A percentile compares a stretch with the other conserved stretches of the same genome.
Evolutionary conservation across 2,797 vertebrate species (phyloP).

Genomic region (Coendou prehensilis): DNA sequence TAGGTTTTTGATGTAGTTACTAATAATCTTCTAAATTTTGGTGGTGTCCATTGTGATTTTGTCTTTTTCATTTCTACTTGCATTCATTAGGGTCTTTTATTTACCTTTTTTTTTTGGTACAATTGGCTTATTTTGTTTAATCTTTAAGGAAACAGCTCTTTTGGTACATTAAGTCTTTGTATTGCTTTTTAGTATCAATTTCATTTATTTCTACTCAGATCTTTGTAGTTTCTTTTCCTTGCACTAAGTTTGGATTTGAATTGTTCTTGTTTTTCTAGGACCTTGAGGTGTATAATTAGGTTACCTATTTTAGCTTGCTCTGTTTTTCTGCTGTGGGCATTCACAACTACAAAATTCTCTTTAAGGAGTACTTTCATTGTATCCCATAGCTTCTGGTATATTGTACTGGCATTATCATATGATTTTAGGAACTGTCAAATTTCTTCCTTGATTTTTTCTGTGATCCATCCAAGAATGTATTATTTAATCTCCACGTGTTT

Average conservation of each 20-base stretch:
- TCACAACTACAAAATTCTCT: background rate
- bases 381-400: background rate
- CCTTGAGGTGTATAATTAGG: background rate
- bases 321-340: background rate
- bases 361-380: background rate
- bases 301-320: background rate
- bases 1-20: background rate
- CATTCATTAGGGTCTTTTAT: background rate
- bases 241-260: background rate
- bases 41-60: background rate
- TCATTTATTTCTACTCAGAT: background rate
- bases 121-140: background rate
- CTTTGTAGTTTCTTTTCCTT: background rate
- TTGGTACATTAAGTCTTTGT: background rate
- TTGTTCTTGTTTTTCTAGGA: background rate
- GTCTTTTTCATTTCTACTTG: background rate
- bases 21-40: background rate
- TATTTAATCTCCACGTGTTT: background rate
- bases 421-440: background rate
- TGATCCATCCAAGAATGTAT: background rate
- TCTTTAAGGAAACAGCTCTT: background rate
- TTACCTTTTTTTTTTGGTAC: background rate
- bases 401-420: background rate
- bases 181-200: background rate
- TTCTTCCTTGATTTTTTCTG: background rate